Evolutionary conservation across 1,140 invertebrate species (phyloP).

Genomic region (Telenomus remus): DNA sequence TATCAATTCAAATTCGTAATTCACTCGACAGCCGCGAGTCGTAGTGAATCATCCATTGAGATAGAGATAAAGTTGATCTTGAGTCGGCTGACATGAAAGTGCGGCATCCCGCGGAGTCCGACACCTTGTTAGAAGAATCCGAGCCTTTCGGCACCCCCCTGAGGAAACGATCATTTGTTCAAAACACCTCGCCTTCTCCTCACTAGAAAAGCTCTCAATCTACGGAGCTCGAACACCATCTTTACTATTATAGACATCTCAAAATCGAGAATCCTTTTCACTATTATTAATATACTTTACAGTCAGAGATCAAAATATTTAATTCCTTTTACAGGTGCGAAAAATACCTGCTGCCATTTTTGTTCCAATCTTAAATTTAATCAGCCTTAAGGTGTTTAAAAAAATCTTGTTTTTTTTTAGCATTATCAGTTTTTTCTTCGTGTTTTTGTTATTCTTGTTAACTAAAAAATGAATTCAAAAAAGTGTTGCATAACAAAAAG

Average conservation of each 20-base stretch:
- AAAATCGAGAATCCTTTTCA: conserved; percentile 10
- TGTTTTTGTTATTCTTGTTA: too few relatives aligned
- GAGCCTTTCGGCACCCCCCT: conserved; percentile 65
- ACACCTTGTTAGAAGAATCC: conserved; percentile 72
- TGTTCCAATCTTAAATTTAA: too few relatives aligned
- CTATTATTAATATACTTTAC: conserved; percentile 47
- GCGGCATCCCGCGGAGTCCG: conserved; percentile 66
- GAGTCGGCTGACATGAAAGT: conserved; percentile 71
- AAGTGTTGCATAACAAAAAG: background rate
- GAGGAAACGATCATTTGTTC: conserved; percentile 72
- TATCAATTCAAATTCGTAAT: conserved; percentile 70
- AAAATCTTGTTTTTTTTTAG: too few relatives aligned
- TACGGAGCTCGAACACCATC: conserved; percentile 40
- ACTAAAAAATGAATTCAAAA: background rate
- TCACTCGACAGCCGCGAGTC: conserved; percentile 63
- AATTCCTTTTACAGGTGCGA: conserved; percentile 4
- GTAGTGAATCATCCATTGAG: conserved; percentile 62
- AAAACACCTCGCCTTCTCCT: conserved; percentile 45
- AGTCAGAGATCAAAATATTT: conserved; percentile 45
- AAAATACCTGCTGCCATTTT: too few relatives aligned
- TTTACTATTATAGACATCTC: background rate
- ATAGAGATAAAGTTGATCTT: conserved; percentile 71
- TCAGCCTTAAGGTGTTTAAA: too few relatives aligned
- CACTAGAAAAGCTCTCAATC: conserved; percentile 48
- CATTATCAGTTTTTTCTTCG: too few relatives aligned